Evolutionary conservation across 1,140 invertebrate genomes (phyloP), one percentile per base, ranked within the genome.

Genomic region (Trissolcus basalis): DNA sequence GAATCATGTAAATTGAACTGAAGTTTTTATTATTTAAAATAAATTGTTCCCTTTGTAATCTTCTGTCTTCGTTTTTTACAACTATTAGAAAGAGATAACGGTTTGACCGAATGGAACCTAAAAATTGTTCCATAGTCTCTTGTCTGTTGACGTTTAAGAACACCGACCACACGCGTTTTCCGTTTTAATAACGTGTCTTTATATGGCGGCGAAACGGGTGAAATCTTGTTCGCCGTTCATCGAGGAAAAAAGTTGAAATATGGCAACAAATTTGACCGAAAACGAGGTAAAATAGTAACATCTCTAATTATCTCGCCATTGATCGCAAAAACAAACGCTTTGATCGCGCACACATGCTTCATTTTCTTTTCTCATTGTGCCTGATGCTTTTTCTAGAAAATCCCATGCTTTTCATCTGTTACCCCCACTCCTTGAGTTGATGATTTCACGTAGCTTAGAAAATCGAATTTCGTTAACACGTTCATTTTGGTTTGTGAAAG

Each of bases 181-280:
- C n/a, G n/a, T n/a, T n/a, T n/a, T n/a, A n/a, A n/a, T n/a, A n/a
- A n/a, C n/a, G 12, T 56, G 16, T 35, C 41, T 56, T 59, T 59
- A 36, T 16, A 59, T 48, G 44, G 15, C 44, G 44, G n/a, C n/a
- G n/a, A n/a, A n/a, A n/a, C n/a, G n/a, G n/a, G 45, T 48, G 55
- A 48, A 59, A 48, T 59, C 6, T 9, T n/a, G 7, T 4, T 48
- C 36, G 33, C n/a, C 8, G 14, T 7, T 48, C 33, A 7, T 45
- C 10, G 14, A 47, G 44, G 36, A 27, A 16, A 35, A 44, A 19
- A 63, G 11, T 11, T 35, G 13, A 55, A 58, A 49, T 56, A 67
- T 67, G 53, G 63, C 63, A 15, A 12, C 53, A 10, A 67, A 50
- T 67, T 50, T 67, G 27, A 10, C 13, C 4, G 63, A 56, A 12